phyloP scores from a whole-genome alignment of 2,888 invertebrate genomes.

The Spilarctia lutea region DNA sequence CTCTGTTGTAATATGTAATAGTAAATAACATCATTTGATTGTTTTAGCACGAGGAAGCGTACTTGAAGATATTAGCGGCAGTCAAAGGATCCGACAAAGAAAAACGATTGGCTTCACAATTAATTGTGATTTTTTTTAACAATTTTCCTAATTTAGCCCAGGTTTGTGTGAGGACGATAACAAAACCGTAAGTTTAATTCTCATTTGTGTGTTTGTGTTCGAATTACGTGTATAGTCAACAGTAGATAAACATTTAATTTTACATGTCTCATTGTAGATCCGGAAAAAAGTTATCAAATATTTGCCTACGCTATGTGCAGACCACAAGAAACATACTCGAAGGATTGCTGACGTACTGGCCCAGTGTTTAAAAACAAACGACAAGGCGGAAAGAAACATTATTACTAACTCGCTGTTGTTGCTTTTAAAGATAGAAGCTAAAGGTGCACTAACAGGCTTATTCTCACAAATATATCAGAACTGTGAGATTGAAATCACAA shows the following conservation, averaged over 20 bases:
- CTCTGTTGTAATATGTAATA: no score
- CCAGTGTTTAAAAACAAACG: slow-evolving; percentile 95
- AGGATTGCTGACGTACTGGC: slow-evolving; percentile 97
- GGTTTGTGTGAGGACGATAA: slow-evolving; percentile 99
- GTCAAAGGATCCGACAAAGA: slow-evolving; percentile 96
- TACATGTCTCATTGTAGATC: slow-evolving; percentile 87
- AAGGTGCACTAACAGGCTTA: slow-evolving; percentile 86
- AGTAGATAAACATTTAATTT: not conserved
- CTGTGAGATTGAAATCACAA: slow-evolving; percentile 82
- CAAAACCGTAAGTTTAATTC: slow-evolving; percentile 89
- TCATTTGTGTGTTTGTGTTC: not conserved
- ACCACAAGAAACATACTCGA: slow-evolving; percentile 92
- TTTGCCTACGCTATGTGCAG: slow-evolving; percentile 94
- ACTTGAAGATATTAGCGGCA: slow-evolving; percentile 94
- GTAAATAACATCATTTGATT: slow-evolving; percentile 14
- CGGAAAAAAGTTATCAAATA: slow-evolving; percentile 97
- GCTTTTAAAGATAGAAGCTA: slow-evolving; percentile 91
- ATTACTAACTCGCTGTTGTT: slow-evolving; percentile 94
- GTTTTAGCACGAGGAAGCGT: slow-evolving; percentile 94
- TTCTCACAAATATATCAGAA: slow-evolving; percentile 86
- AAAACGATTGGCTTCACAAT: slow-evolving; percentile 97
- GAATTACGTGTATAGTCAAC: not conserved
- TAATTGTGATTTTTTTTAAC: slow-evolving; percentile 97
- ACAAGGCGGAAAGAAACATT: slow-evolving; percentile 93
- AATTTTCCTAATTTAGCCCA: slow-evolving; percentile 95